Evolutionary conservation across 2,113 vertebrate genomes (phyloP), one percentile per base, ranked within the genome.

Genomic region (Daphoenositta chrysoptera): DNA sequence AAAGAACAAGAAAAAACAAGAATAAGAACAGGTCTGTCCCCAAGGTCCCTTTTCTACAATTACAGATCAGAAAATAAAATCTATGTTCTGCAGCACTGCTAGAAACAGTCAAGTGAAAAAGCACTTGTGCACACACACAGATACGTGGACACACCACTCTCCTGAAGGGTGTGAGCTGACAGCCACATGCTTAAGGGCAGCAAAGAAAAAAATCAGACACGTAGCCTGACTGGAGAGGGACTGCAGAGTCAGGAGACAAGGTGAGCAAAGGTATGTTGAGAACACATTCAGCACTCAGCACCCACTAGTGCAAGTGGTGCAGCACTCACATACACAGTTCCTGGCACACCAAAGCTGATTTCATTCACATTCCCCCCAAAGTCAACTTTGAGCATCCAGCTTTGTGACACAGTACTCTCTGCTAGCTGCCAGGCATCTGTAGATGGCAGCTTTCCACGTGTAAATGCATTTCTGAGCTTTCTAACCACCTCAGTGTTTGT

Each of bases 31-130:
- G 50, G 73, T 87, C 78, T 44, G 82, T 86, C 83, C 72, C 83
- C n/a, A 83, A 90, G 68, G 88, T 54, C 56, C 54, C 15, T 88
- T 86, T 94, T 39, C 71, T 83, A 81, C 87, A 80, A 81, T 64
- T 95, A 73, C 50, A 86, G 58, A 94, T 83, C 47, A 95, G 79
- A 83, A 92, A 94, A 85, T 48, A 83, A 83, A 83, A 90, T 42
- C 71, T 56, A 1, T 17, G 11, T 51, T 93, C 71, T 40, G 28
- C 23, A 83, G 79, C 88, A 86, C 47, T 56, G 58, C 51, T 88
- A 71, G 82, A 77, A 83, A 90, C 64, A 80, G 60, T 13, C 37
- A 37, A 57, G 70, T 57, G 73, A 47, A 47, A 81, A 94, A 85
- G 56, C 64, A 58, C 35, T n/a, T n/a, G 13, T 14, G 21, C 39